phyloP scores from a whole-genome alignment of 2,888 invertebrate species.

The Byasa hedistus region DNA sequence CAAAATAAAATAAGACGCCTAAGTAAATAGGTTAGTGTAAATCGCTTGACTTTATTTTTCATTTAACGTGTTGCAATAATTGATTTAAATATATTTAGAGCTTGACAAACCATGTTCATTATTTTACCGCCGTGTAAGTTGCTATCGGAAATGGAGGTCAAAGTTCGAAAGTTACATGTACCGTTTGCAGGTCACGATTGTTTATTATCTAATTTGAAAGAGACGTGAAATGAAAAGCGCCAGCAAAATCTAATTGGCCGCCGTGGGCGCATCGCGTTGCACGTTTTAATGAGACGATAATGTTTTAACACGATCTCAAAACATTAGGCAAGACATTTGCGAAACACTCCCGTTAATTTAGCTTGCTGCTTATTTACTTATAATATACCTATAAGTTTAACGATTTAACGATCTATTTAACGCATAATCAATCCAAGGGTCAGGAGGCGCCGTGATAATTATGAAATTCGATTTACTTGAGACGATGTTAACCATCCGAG shows the following conservation, averaged over 20 bases:
- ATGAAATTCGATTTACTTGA: constrained; percentile 35
- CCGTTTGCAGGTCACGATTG: constrained; percentile 42
- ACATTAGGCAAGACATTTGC: constrained; percentile 34
- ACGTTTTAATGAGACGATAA: constrained; percentile 34
- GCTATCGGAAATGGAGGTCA: constrained; percentile 54
- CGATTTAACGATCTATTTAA: constrained; percentile 28
- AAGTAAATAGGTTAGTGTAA: no score
- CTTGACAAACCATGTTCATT: constrained; percentile 13
- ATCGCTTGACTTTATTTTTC: no score
- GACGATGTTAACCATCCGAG: constrained; percentile 32
- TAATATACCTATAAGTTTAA: constrained; percentile 25
- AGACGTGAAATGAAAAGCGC: constrained; percentile 42
- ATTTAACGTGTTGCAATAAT: no score
- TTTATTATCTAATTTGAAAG: constrained; percentile 44
- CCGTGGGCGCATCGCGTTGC: constrained; percentile 45
- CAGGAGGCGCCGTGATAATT: constrained; percentile 29
- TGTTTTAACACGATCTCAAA: constrained; percentile 31
- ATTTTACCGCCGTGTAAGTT: constrained; percentile 45
- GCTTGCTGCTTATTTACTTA: constrained; percentile 9
- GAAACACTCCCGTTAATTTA: constrained; percentile 19
- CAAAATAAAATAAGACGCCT: no score
- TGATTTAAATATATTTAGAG: no score
- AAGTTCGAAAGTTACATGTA: constrained; percentile 54
- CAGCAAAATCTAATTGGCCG: constrained; percentile 46
- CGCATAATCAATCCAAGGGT: constrained; percentile 23